phyloP scores from a whole-genome alignment of 2,797 vertebrate species.

The Lophotriccus pileatus region DNA sequence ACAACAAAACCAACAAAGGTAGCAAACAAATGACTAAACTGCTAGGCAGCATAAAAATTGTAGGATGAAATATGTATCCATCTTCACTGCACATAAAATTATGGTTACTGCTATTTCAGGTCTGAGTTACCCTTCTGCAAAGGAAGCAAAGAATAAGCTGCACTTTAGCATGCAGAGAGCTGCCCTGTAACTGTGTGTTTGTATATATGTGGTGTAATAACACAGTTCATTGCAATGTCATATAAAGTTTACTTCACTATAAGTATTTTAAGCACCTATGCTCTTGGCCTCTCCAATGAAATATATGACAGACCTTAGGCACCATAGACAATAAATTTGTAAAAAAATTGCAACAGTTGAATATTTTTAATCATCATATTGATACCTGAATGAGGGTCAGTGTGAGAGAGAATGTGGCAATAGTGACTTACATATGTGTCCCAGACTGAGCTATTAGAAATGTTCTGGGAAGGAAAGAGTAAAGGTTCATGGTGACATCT shows the following conservation, averaged over 20 bases:
- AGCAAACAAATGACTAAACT: background rate
- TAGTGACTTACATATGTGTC: background rate
- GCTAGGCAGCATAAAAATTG: background rate
- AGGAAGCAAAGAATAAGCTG: background rate
- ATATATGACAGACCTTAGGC: background rate
- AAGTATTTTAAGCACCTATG: background rate
- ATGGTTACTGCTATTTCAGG: background rate
- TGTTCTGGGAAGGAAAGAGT: background rate
- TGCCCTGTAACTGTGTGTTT: background rate
- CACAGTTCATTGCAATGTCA: background rate
- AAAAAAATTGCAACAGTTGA: background rate
- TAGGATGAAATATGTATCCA: background rate
- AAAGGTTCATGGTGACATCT: background rate
- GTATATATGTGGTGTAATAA: background rate
- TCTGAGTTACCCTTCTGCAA: background rate
- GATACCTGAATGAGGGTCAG: background rate
- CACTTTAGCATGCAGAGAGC: background rate
- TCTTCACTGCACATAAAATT: background rate
- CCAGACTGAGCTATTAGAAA: background rate
- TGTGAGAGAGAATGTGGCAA: background rate
- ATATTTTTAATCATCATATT: background rate
- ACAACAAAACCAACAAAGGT: background rate
- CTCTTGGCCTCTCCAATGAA: background rate
- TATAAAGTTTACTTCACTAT: background rate
- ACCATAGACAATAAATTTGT: background rate